phyloP scores from a whole-genome alignment of 2,797 vertebrate species.

The Argyrosomus regius region DNA sequence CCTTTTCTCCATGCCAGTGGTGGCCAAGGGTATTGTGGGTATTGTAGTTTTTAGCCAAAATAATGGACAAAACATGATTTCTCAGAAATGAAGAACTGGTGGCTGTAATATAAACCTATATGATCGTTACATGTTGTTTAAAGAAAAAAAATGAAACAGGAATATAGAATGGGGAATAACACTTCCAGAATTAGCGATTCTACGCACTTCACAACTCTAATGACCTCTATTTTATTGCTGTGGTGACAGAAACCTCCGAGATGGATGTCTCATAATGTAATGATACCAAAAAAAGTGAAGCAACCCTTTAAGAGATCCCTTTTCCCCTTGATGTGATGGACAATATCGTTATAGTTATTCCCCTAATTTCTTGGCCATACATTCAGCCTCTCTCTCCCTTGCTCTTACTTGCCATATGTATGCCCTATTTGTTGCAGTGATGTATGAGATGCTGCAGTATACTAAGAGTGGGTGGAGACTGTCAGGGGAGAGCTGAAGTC shows the following conservation, averaged over 20 bases:
- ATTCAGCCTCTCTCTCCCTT: conserved; percentile 28
- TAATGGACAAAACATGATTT: background rate
- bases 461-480: conserved; percentile 56
- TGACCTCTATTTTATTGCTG: background rate
- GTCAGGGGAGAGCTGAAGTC: conserved; percentile 60
- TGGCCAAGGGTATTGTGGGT: background rate
- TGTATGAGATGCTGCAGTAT: conserved; percentile 71
- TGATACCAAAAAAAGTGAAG: too few relatives aligned
- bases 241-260: background rate
- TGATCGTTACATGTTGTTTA: background rate
- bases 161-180: too few relatives aligned
- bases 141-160: background rate
- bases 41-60: background rate
- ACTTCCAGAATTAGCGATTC: background rate
- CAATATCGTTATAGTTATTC: conserved; percentile 27
- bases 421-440: conserved; percentile 72
- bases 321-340: background rate
- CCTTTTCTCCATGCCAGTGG: background rate
- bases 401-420: conserved; percentile 46
- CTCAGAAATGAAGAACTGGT: background rate
- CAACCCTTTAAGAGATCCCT: background rate
- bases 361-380: conserved; percentile 36
- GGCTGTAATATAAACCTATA: background rate
- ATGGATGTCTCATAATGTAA: background rate
- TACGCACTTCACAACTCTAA: background rate